Conservation (phyloP, 2,797 vertebrate species). For the Darevskia mixta region DNA sequence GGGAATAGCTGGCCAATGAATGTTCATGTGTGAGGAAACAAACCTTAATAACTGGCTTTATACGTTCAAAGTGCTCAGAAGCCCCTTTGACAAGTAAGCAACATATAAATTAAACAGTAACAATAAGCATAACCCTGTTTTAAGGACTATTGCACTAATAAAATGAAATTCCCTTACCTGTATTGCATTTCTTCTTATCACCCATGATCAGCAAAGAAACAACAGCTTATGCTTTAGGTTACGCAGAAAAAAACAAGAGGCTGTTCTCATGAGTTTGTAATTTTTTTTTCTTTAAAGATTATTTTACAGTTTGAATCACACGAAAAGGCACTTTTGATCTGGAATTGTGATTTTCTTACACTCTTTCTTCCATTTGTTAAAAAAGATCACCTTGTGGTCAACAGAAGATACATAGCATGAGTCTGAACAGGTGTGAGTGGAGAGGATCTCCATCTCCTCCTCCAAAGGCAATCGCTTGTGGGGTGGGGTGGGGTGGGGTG, state of each 20-base stretch:
- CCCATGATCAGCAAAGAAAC: background rate
- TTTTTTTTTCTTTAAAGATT: constrained; percentile 52
- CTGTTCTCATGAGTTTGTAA: constrained; percentile 37
- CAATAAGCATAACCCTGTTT: background rate
- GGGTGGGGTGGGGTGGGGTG: no score
- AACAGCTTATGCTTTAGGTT: background rate
- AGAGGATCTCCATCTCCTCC: background rate
- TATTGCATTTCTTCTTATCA: background rate
- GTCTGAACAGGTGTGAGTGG: background rate
- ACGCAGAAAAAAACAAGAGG: constrained; percentile 14
- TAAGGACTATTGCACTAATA: background rate
- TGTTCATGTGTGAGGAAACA: background rate
- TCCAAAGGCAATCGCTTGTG: background rate
- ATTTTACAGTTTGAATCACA: constrained; percentile 58
- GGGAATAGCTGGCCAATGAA: background rate
- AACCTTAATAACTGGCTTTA: no score
- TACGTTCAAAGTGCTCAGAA: no score
- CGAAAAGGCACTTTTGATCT: constrained; percentile 51
- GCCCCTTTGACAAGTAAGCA: no score
- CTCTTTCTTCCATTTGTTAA: constrained; percentile 14
- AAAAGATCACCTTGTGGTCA: constrained; percentile 6
- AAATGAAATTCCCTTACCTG: background rate
- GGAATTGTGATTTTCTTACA: constrained; percentile 11
- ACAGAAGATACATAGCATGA: background rate
- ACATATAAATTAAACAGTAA: no score